Evolutionary conservation across 1,140 invertebrate species (phyloP), one percentile per base, ranked within the genome.

Genomic region (Aporrectodea caliginosa): DNA sequence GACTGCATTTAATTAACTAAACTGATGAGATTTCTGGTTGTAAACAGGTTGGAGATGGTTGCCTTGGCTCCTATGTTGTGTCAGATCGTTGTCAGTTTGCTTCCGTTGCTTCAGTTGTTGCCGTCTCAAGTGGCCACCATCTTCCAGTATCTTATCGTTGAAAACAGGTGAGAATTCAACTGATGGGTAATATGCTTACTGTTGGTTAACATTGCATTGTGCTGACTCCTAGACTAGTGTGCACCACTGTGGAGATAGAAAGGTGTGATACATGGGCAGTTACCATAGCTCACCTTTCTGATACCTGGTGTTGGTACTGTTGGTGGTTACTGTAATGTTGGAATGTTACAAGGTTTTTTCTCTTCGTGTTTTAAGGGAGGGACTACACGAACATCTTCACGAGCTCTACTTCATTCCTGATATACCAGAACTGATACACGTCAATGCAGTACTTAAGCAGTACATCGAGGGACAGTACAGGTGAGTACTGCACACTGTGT

Each of bases 401-500:
- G 94, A 96, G 85, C 88, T 97, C 1, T 95, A 95, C 88, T 96
- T 96, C 83, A 87, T 96, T 35, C 91, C 93, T 71, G 91, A 94
- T 81, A 88, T 92, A 16, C 90, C 92, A 71, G 90, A 94, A 35
- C 90, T 92, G 0, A 83, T 87, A 2, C 90, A 91, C 77, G 91
- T 95, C 29, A 88, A 87, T 82, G 81, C 81, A 43, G 84, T 89
- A 12, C 81, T 89, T 1, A 89, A 86, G 81, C 78, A 85, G n/a
- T 91, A 91, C 69, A 85, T 89, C n/a, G 85, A 87, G 73, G 84
- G 83, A 22, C 82, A 84, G 22, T 83, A 81, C 22, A 88, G 84
- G 86, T 88, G 78, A 34, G 74, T 29, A 2, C 16, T 34, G 16
- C 35, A 58, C 2, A n/a, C n/a, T n/a, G n/a, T n/a, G n/a, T n/a